phyloP scores from a whole-genome alignment of 2,888 invertebrate genomes.

The Eupithecia subumbrata region DNA sequence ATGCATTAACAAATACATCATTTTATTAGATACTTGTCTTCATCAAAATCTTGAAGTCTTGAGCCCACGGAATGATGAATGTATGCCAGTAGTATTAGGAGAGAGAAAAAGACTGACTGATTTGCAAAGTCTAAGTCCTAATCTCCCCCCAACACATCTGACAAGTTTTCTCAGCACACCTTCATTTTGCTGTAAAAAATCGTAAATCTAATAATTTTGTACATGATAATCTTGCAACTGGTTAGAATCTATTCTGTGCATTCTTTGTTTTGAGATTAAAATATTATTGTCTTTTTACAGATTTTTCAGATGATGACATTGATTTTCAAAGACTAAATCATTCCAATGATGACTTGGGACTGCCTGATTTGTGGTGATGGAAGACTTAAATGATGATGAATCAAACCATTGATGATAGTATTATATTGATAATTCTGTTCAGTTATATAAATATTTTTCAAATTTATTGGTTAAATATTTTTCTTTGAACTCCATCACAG shows the following conservation, averaged over 20 bases:
- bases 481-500: background rate
- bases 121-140: constrained; percentile 22
- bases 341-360: constrained; percentile 61
- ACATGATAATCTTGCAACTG: background rate
- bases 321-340: constrained; percentile 55
- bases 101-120: constrained; percentile 37
- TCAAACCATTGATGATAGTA: constrained; percentile 25
- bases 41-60: background rate
- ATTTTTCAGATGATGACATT: constrained; percentile 63
- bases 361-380: constrained; percentile 61
- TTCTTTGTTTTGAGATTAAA: background rate
- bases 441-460: constrained; percentile 7
- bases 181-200: constrained; percentile 10
- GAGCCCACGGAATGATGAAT: constrained; percentile 5
- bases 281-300: constrained; percentile 55
- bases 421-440: constrained; percentile 13
- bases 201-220: constrained; percentile 4
- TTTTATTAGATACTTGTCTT: background rate
- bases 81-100: constrained; percentile 35
- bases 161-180: constrained; percentile 17
- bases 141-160: constrained; percentile 32
- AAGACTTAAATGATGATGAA: constrained; percentile 22
- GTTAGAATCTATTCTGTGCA: constrained; percentile 25
- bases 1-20: background rate
- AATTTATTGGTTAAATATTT: background rate